A percentile compares a stretch with the other conserved stretches of the same genome.
Conservation (phyloP, 2,797 vertebrate genomes). For the Phrynocephalus vlangalii region DNA sequence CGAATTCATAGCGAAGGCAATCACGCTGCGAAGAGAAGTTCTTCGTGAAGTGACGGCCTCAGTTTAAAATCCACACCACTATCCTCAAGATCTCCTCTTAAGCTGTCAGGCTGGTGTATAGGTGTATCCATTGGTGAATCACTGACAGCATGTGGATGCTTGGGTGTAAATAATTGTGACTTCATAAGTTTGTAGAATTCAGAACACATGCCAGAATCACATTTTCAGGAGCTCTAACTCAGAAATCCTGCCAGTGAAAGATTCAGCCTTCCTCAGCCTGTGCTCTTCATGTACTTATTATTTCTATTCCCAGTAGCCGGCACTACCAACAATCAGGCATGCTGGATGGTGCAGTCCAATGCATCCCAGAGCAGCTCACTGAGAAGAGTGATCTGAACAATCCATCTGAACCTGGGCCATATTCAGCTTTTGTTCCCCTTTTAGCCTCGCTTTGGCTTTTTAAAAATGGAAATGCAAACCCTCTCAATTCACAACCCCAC, state of each 20-base stretch:
- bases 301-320: neutral
- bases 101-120: too few relatives aligned
- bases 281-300: neutral
- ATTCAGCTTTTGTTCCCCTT: too few relatives aligned
- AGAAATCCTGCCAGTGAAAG: neutral
- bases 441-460: too few relatives aligned
- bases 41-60: too few relatives aligned
- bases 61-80: neutral
- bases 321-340: neutral
- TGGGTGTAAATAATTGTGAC: neutral
- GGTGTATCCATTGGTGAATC: neutral
- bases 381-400: too few relatives aligned
- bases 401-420: too few relatives aligned
- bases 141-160: neutral
- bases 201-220: neutral
- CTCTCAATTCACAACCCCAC: too few relatives aligned
- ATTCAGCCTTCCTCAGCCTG: neutral
- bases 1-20: too few relatives aligned
- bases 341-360: neutral
- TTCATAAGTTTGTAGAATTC: conserved; percentile 17
- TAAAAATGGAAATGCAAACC: too few relatives aligned
- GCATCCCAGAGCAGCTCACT: neutral
- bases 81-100: neutral
- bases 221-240: neutral
- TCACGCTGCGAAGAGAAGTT: too few relatives aligned